phyloP scores from a whole-genome alignment of 2,797 vertebrate species.

The Cygnus olor region DNA sequence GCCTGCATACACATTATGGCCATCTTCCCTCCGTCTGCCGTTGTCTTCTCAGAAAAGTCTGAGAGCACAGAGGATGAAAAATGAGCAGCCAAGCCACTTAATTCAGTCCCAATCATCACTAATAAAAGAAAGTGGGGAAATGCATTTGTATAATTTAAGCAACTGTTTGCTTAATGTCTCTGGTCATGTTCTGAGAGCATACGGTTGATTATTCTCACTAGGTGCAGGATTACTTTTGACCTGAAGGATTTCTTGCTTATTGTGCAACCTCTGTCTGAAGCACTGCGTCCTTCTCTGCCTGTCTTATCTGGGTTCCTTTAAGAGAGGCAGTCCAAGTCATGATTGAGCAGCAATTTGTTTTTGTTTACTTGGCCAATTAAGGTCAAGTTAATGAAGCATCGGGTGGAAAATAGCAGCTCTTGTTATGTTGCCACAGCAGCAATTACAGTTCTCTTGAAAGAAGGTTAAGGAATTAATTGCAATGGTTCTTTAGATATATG shows the following conservation, averaged over 20 bases:
- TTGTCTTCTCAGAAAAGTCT: neutral
- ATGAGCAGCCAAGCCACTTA: slow-evolving; percentile 3
- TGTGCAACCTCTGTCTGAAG: neutral
- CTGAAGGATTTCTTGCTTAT: neutral
- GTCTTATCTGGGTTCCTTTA: neutral
- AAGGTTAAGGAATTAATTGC: neutral
- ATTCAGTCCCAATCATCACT: slow-evolving; percentile 13
- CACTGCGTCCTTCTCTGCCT: neutral
- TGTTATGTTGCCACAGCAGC: slow-evolving; percentile 21
- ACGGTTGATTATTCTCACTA: neutral
- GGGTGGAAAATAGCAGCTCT: slow-evolving; percentile 9
- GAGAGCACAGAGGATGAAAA: neutral
- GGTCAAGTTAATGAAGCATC: slow-evolving; percentile 41
- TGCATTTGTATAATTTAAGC: neutral
- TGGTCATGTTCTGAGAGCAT: neutral
- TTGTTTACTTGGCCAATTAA: slow-evolving; percentile 52
- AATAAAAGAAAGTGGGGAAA: neutral
- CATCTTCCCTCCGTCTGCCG: neutral
- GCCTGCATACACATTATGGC: no score
- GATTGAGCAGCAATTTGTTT: neutral
- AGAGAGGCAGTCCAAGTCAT: neutral
- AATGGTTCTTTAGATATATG: neutral
- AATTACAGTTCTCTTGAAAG: neutral
- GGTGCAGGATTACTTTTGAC: neutral
- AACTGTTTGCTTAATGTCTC: neutral